A percentile compares a stretch with the other conserved stretches of the same genome.
Conservation (phyloP, 1,140 invertebrate species). For the Scylla paramamosain region DNA sequence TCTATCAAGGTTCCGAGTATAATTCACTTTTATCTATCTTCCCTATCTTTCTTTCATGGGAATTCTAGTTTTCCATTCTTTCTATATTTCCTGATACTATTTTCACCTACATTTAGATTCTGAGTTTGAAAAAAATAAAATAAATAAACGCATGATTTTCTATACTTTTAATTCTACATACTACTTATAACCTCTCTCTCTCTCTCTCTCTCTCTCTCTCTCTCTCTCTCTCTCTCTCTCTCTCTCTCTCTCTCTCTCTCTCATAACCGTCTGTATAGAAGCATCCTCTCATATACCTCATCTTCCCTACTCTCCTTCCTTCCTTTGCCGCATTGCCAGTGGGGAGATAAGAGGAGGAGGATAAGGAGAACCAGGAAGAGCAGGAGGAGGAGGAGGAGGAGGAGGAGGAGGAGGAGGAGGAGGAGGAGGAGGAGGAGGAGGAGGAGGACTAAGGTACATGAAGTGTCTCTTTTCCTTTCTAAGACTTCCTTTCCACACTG, state of each 20-base stretch:
- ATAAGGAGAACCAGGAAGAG: neutral
- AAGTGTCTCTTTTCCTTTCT: neutral
- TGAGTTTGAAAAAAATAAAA: too few relatives aligned
- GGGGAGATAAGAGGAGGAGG: neutral
- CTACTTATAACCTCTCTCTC: too few relatives aligned
- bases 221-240: too few relatives aligned
- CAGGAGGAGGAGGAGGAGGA: neutral
- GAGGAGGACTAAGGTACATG: neutral
- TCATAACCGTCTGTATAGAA: neutral
- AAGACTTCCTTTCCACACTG: neutral
- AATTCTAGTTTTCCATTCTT: too few relatives aligned
- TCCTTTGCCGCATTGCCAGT: conserved; percentile 9
- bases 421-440: neutral
- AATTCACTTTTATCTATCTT: too few relatives aligned
- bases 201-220: too few relatives aligned
- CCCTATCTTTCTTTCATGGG: too few relatives aligned
- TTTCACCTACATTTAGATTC: too few relatives aligned
- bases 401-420: neutral
- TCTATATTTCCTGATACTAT: too few relatives aligned
- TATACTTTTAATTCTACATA: too few relatives aligned
- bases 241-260: neutral
- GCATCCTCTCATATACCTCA: neutral
- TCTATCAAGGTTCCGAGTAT: too few relatives aligned
- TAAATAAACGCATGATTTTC: too few relatives aligned
- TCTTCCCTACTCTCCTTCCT: conserved; percentile 19